Conservation (phyloP, 2,797 vertebrate genomes). For the Alauda arvensis region DNA sequence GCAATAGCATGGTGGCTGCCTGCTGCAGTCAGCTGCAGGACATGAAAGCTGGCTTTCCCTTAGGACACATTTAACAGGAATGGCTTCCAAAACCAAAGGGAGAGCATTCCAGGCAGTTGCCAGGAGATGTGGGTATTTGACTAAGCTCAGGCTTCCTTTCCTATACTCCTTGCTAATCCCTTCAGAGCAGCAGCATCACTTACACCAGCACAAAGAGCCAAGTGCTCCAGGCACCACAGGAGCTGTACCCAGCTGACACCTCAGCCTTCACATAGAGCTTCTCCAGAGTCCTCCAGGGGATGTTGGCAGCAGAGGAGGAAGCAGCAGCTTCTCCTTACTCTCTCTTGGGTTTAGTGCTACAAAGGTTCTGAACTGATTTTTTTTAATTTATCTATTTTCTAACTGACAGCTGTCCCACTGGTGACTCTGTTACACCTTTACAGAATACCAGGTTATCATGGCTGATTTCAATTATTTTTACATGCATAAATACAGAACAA, state of each 20-base stretch:
- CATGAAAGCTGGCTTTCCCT: neutral
- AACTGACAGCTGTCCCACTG: neutral
- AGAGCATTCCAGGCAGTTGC: neutral
- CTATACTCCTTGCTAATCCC: neutral
- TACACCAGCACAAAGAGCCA: neutral
- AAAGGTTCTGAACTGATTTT: neutral
- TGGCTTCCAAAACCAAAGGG: neutral
- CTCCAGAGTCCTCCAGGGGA: neutral
- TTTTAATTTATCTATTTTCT: neutral
- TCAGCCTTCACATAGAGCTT: neutral
- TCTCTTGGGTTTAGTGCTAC: neutral
- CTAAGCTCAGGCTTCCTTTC: neutral
- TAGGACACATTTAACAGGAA: neutral
- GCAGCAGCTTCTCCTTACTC: neutral
- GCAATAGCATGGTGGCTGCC: accelerated
- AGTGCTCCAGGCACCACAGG: neutral
- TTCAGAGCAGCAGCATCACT: neutral
- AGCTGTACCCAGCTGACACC: neutral
- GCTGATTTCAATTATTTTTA: neutral
- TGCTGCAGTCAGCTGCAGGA: neutral
- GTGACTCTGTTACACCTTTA: neutral
- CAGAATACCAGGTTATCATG: neutral
- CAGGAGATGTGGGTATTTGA: neutral
- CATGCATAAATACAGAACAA: slow-evolving; percentile 40
- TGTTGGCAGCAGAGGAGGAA: neutral